Evolutionary conservation across 2,888 invertebrate genomes (phyloP).

Genomic region (Stenichneumon culpator): DNA sequence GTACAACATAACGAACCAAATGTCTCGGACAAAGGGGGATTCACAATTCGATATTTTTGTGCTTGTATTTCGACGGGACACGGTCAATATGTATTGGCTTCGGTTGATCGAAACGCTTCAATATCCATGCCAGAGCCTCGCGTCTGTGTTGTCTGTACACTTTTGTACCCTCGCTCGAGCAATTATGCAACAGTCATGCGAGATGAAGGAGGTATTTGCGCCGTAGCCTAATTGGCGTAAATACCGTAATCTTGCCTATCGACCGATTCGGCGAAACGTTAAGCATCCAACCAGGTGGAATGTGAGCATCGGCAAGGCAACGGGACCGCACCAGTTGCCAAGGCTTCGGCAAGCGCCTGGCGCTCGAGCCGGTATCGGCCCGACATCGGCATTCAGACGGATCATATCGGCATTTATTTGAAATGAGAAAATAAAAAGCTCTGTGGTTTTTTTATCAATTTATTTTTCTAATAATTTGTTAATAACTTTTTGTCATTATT

Average conservation of each 20-base stretch:
- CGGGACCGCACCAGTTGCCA: too few relatives aligned
- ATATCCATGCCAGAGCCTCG: neutral
- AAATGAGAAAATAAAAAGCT: too few relatives aligned
- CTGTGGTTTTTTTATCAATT: too few relatives aligned
- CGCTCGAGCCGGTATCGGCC: too few relatives aligned
- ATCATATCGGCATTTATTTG: too few relatives aligned
- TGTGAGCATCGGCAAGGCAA: too few relatives aligned
- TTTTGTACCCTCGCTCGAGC: neutral
- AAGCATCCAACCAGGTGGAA: too few relatives aligned
- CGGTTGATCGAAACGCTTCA: neutral
- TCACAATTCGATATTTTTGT: slow-evolving; percentile 49
- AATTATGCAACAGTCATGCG: slow-evolving; percentile 2
- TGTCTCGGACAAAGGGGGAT: slow-evolving; percentile 38
- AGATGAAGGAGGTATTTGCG: neutral
- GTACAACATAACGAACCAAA: slow-evolving; percentile 19
- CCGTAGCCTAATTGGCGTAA: neutral
- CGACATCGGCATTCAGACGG: too few relatives aligned
- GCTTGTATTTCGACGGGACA: slow-evolving; percentile 18
- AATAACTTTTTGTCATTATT: too few relatives aligned
- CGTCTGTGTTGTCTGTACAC: too few relatives aligned
- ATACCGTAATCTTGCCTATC: neutral
- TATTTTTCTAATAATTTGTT: too few relatives aligned
- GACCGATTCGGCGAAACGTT: neutral
- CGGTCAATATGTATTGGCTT: slow-evolving; percentile 43
- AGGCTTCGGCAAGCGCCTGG: too few relatives aligned